Evolutionary conservation across 1,140 invertebrate genomes (phyloP).

Genomic region (Antheraea mylitta): DNA sequence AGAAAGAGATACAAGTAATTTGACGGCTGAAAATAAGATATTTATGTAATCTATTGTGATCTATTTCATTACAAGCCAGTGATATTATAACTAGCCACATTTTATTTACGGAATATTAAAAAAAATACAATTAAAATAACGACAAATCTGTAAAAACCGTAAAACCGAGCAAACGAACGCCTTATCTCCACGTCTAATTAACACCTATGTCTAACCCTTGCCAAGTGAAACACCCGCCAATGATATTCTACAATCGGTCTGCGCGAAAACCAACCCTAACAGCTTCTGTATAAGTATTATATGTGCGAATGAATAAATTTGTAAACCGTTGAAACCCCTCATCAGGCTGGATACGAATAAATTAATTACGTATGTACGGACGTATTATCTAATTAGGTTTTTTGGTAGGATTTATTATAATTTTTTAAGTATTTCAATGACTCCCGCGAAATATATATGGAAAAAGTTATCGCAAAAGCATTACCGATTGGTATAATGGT

Average conservation of each 20-base stretch:
- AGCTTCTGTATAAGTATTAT: not conserved
- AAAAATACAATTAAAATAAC: slow-evolving; percentile 3
- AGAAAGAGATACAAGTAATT: too few species aligned
- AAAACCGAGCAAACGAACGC: slow-evolving; percentile 24
- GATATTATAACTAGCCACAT: too few species aligned
- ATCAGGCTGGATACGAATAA: slow-evolving; percentile 21
- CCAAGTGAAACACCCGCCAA: slow-evolving; percentile 13
- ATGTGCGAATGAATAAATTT: not conserved
- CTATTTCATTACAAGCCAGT: too few species aligned
- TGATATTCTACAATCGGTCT: not conserved
- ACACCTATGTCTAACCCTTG: slow-evolving; percentile 23
- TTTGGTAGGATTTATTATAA: slow-evolving; percentile 6
- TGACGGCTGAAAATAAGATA: too few species aligned
- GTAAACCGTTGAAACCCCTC: slow-evolving; percentile 11
- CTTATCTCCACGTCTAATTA: slow-evolving; percentile 26
- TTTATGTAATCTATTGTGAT: too few species aligned
- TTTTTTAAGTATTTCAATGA: not conserved
- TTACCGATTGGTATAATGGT: too few species aligned
- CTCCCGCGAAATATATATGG: too few species aligned
- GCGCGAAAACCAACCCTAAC: slow-evolving; percentile 7
- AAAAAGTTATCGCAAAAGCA: too few species aligned
- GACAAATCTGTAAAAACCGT: slow-evolving; percentile 7
- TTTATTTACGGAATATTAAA: not conserved
- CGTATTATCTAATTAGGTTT: slow-evolving; percentile 8
- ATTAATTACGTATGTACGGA: slow-evolving; percentile 20